Conservation (phyloP, 2,113 vertebrate genomes). For the Pedionomus torquatus region DNA sequence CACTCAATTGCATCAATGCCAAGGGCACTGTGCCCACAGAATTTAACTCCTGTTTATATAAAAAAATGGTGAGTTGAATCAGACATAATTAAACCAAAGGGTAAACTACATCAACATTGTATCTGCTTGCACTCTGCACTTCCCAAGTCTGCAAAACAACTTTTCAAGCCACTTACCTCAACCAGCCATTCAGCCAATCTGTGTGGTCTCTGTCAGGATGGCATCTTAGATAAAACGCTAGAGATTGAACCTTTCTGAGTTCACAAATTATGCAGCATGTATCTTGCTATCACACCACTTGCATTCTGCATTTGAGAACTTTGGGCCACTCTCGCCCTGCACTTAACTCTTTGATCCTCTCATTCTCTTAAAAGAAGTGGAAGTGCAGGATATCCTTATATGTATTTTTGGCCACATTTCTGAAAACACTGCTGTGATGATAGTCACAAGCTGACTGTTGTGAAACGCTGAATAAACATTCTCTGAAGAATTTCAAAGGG, state of each 20-base stretch:
- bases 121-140: background rate
- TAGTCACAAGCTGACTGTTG: background rate
- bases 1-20: background rate
- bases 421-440: background rate
- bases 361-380: background rate
- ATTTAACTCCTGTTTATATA: background rate
- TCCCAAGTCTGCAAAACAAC: background rate
- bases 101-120: background rate
- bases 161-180: background rate
- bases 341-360: background rate
- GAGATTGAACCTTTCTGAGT: background rate
- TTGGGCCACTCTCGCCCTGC: background rate
- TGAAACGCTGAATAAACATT: background rate
- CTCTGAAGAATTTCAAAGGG: background rate
- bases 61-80: background rate
- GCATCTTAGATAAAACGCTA: background rate
- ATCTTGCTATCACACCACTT: background rate
- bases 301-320: background rate
- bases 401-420: background rate
- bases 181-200: background rate
- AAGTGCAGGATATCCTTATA: background rate
- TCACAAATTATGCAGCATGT: background rate
- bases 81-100: background rate
- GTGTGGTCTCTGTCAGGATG: fast-evolving
- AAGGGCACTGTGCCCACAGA: background rate